Base-by-base conservation (phyloP, 1,140 invertebrate species). In the Riptortus pedestris region DNA sequence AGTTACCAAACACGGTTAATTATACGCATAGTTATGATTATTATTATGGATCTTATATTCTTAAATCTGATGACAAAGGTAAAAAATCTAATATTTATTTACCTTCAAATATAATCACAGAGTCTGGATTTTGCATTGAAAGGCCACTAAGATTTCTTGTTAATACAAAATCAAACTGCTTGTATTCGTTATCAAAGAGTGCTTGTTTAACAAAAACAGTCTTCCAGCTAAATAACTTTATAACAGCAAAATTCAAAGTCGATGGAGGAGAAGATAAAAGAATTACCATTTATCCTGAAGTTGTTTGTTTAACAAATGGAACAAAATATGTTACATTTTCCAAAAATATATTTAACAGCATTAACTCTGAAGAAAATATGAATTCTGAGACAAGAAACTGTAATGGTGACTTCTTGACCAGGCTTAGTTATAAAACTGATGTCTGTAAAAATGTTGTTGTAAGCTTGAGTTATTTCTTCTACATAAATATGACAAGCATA, bases 261-360 rank as follows among this genome's bases (percentile, higher is more conserved):
- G n/a, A n/a, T n/a, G n/a, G n/a, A n/a, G 45, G 45, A 20, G 16
- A 47, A 5, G 22, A 20, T 47, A 47, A 47, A 20, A 22, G 22
- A 2, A 22, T 47, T 47, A 47, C 18, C 7, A 47, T 47, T 1
- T 20, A 2, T 9, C 22, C 18, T 47, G 22, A 47, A 5, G 9
- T 47, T 47, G 45, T 47, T 47, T 47, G 45, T 47, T 47, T 47
- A 47, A 47, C 3, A 47, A 22, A 47, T 47, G 45, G 4, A 47
- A 47, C 45, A 20, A 22, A 9, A 20, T 47, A 20, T 18, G 9
- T 47, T 47, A n/a, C 3, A 20, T 9, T 47, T 47, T 22, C 18
- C 12, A 18, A n/a, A 18, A 1, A 47, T 47, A 22, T 47, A 47
- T 47, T 47, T 3, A n/a, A 47, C 22, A 9, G 9, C 4, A n/a